A percentile compares a stretch with the other conserved stretches of the same genome.
phyloP scores from a whole-genome alignment of 2,113 vertebrate genomes.

The Hippolais icterina region DNA sequence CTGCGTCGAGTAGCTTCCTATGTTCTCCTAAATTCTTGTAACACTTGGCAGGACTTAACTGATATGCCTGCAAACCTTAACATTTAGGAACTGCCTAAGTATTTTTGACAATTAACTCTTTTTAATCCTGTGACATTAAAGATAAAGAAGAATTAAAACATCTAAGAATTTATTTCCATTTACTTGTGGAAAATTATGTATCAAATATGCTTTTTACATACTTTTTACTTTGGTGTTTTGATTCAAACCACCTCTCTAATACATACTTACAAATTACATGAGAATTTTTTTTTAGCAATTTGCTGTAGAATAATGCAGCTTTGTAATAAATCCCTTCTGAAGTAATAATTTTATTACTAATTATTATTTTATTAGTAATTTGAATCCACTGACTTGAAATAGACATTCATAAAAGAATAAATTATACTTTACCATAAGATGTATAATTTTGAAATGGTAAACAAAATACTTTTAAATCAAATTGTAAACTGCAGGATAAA shows the following conservation, averaged over 20 bases:
- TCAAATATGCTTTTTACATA: neutral
- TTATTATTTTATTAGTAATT: neutral
- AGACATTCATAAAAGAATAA: neutral
- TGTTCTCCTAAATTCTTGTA: neutral
- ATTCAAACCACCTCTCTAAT: neutral
- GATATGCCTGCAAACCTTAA: neutral
- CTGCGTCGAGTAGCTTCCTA: neutral
- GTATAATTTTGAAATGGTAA: neutral
- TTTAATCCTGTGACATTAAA: neutral
- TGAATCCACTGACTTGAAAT: neutral
- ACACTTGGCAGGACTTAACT: neutral
- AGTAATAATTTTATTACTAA: neutral
- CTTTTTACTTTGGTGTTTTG: neutral
- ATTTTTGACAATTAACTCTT: neutral
- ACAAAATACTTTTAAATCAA: neutral
- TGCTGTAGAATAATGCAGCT: neutral
- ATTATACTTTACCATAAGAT: neutral
- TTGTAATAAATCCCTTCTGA: neutral
- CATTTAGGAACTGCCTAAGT: neutral
- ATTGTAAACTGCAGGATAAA: neutral
- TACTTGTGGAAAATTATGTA: neutral
- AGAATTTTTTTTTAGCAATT: neutral
- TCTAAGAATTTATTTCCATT: neutral
- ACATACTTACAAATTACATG: neutral
- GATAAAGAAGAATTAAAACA: neutral